These are phyloP conservation scores for Artibeus jamaicensis DNA, from an alignment of 2,797 vertebrate genomes.

Conservation along the genomic window DNA sequence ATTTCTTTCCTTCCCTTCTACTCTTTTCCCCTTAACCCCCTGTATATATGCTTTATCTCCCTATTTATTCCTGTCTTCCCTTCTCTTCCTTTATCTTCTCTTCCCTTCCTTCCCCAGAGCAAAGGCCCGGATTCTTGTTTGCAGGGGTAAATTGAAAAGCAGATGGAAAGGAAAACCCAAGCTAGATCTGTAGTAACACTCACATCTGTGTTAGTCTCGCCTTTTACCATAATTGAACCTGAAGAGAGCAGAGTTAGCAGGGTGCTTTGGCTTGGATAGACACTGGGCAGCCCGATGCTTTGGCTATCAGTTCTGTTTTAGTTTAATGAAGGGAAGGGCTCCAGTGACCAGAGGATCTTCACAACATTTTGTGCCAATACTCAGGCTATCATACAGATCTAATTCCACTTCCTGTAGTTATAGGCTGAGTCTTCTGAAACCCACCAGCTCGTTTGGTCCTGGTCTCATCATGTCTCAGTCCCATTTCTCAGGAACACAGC, in stretches of 20 bases:
- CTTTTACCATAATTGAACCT: not conserved
- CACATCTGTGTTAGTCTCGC: fast-evolving
- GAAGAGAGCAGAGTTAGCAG: too few relatives aligned
- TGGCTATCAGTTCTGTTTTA: not conserved
- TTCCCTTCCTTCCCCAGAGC: not conserved
- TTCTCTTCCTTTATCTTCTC: not conserved
- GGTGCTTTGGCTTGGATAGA: not conserved
- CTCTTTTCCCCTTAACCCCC: too few relatives aligned
- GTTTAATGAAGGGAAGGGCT: not conserved
- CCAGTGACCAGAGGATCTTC: not conserved
- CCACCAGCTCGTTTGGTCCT: not conserved
- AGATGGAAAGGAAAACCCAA: not conserved
- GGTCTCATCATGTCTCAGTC: not conserved
- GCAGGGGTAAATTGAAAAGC: not conserved
- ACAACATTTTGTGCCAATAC: not conserved
- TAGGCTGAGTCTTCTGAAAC: not conserved
- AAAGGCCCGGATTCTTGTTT: not conserved
- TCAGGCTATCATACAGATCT: not conserved
- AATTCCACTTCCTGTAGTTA: not conserved
- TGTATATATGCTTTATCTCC: not conserved
- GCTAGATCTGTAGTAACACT: fast-evolving
- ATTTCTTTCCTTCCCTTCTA: not conserved
- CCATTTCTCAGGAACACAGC: not conserved
- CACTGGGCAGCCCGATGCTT: not conserved
- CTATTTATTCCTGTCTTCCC: not conserved